Percentiles rank a stretch among this genome's conserved stretches.
Conservation (phyloP, 1,140 invertebrate genomes). For the Vanessa atalanta region DNA sequence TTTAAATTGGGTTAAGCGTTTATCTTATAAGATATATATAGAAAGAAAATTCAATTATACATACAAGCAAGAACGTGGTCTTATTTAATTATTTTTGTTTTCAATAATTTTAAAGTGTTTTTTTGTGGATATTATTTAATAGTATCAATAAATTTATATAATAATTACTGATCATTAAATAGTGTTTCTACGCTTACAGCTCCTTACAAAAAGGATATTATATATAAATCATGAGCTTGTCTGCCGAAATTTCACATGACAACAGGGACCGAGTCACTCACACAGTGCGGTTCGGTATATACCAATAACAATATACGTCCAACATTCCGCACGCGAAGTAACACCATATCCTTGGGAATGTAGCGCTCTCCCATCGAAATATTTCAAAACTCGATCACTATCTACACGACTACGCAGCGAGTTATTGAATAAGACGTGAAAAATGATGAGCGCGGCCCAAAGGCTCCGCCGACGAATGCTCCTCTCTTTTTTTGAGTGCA, state of each 20-base stretch:
- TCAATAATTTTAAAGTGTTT: too few species aligned
- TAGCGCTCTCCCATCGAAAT: slow-evolving; percentile 73
- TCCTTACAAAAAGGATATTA: not conserved
- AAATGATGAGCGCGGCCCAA: slow-evolving; percentile 75
- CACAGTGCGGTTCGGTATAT: slow-evolving; percentile 30
- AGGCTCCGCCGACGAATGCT: slow-evolving; percentile 68
- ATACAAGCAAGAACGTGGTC: too few species aligned
- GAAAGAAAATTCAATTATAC: not conserved
- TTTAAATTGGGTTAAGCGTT: slow-evolving; percentile 21
- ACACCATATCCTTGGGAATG: slow-evolving; percentile 80
- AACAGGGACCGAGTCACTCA: slow-evolving; percentile 29
- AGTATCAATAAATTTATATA: too few species aligned
- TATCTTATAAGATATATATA: not conserved
- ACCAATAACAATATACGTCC: slow-evolving; percentile 56
- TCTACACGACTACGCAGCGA: slow-evolving; percentile 73
- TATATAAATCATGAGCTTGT: not conserved
- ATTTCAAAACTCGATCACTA: slow-evolving; percentile 78
- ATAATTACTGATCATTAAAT: not conserved
- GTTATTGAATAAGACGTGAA: slow-evolving; percentile 80
- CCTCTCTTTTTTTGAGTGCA: slow-evolving; percentile 54
- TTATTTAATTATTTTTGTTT: too few species aligned
- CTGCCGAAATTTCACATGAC: slow-evolving; percentile 22
- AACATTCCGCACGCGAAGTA: slow-evolving; percentile 78
- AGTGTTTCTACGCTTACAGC: too few species aligned
- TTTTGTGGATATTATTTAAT: too few species aligned